Conservation (phyloP, 2,888 invertebrate genomes). For the Oeneis ivallda region DNA sequence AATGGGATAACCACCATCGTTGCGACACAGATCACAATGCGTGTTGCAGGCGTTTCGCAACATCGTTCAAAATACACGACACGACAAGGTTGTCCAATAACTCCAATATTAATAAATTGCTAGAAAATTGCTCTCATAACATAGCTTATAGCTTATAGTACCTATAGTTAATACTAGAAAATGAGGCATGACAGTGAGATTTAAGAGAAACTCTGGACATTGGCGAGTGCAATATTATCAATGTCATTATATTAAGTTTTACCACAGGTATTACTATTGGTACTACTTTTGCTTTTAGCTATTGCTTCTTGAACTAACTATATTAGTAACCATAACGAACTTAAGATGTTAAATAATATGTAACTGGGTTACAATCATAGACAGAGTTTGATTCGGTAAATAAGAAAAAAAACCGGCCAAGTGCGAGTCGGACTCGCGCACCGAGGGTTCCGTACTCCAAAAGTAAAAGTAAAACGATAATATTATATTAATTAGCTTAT, state of each 20-base stretch:
- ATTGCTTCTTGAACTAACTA: too few relatives aligned
- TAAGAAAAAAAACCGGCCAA: not conserved
- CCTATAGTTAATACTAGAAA: conserved; percentile 16
- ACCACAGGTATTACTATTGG: too few relatives aligned
- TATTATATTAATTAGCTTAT: too few relatives aligned
- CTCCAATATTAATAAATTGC: conserved; percentile 30
- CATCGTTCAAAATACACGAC: conserved; percentile 30
- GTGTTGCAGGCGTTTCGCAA: conserved; percentile 29
- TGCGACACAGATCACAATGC: conserved; percentile 36
- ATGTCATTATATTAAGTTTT: too few relatives aligned
- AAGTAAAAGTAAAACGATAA: too few relatives aligned
- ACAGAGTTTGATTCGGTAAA: not conserved
- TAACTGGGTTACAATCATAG: not conserved
- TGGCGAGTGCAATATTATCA: conserved; percentile 1
- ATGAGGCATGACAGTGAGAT: conserved; percentile 20
- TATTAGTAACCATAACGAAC: too few relatives aligned
- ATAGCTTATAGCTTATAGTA: not conserved
- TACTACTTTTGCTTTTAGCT: too few relatives aligned
- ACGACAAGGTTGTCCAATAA: conserved; percentile 31
- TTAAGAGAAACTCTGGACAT: conserved; percentile 19
- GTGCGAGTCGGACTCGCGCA: too few relatives aligned
- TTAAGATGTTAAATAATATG: not conserved
- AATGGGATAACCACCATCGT: conserved; percentile 35
- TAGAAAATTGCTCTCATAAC: conserved; percentile 12
- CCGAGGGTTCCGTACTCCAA: too few relatives aligned